Base-by-base conservation (phyloP, 2,888 invertebrate species). In the Cephus sareptanus region DNA sequence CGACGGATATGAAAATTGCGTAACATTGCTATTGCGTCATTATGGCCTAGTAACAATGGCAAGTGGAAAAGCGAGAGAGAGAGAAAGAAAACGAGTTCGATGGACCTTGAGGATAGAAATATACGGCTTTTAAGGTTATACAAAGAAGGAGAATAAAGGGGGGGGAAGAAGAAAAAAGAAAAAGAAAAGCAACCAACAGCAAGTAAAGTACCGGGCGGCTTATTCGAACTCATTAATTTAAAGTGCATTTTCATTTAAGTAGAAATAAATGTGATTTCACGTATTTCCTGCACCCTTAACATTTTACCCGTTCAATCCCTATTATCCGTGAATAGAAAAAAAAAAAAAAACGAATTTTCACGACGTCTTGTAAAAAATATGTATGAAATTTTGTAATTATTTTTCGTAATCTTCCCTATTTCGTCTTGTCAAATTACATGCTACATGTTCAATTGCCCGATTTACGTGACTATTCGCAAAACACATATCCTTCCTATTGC, bases 211-310 rank as follows among this genome's bases (percentile, higher is more conserved):
- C 56, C 23, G 56, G 56, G 23, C 30, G 30, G 71, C 71, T 71
- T 71, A 34, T 30, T 34, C 71, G 30, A 34, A 71, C 34, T 71
- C 71, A 71, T 71, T 71, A 71, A 71, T 71, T 71, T 71, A 71
- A 34, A 33, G 71, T 71, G 71, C 30, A 71, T 31, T 34, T 34
- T 34, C 31, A 23, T 71, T 71, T 71, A 30, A 71, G 23, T 71
- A 30, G 34, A 71, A 71, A 71, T 34, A 33, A 71, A 71, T 71
- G 56, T 56, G 56, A 23, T 56, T 56, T 56, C 56, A 9, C 23
- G 56, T 23, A 56, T 56, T 23, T 56, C 56, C 23, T 23, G 23
- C 23, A 23, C 56, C 1, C 23, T 56, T 56, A 56, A 56, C 56
- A 9, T 56, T 56, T 56, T 56, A 23, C 56, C 56, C 23, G 56